Percentiles rank a stretch among this genome's conserved stretches.
phyloP scores from a whole-genome alignment of 2,797 vertebrate genomes.

The Argyrosomus regius region DNA sequence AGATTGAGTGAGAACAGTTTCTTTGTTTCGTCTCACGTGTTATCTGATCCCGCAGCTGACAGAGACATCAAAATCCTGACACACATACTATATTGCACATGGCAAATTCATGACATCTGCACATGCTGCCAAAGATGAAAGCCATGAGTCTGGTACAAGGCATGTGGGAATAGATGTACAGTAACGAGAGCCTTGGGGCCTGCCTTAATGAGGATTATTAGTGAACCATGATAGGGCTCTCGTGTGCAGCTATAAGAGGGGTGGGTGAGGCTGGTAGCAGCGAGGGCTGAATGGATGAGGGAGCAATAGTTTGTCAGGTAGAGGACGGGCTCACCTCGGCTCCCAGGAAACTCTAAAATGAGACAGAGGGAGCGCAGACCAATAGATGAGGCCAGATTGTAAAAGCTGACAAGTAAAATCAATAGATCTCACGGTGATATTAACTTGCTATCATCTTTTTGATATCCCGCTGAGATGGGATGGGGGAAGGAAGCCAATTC shows the following conservation, averaged over 20 bases:
- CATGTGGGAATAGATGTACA: slow-evolving; percentile 72
- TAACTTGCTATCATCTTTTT: slow-evolving; percentile 61
- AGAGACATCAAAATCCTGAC: slow-evolving; percentile 68
- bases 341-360: slow-evolving; percentile 45
- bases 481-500: slow-evolving; percentile 26
- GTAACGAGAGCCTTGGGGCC: slow-evolving; percentile 71
- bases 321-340: slow-evolving; percentile 68
- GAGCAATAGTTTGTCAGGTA: slow-evolving; percentile 61
- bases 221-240: slow-evolving; percentile 69
- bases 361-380: slow-evolving; percentile 30
- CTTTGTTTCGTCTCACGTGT: neutral
- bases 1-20: slow-evolving; percentile 23
- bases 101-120: slow-evolving; percentile 74
- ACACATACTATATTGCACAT: slow-evolving; percentile 54
- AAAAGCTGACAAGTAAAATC: slow-evolving; percentile 70
- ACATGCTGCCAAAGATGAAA: slow-evolving; percentile 72
- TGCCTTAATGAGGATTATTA: slow-evolving; percentile 80
- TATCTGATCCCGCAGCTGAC: slow-evolving; percentile 58
- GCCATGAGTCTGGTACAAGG: slow-evolving; percentile 65
- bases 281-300: slow-evolving; percentile 58
- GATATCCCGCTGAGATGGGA: slow-evolving; percentile 53
- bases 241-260: slow-evolving; percentile 40
- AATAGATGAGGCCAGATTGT: slow-evolving; percentile 64
- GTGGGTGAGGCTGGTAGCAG: slow-evolving; percentile 4
- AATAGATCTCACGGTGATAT: slow-evolving; percentile 62